Conservation (phyloP, 2,888 invertebrate species). For the Scrobipalpa atriplicella region DNA sequence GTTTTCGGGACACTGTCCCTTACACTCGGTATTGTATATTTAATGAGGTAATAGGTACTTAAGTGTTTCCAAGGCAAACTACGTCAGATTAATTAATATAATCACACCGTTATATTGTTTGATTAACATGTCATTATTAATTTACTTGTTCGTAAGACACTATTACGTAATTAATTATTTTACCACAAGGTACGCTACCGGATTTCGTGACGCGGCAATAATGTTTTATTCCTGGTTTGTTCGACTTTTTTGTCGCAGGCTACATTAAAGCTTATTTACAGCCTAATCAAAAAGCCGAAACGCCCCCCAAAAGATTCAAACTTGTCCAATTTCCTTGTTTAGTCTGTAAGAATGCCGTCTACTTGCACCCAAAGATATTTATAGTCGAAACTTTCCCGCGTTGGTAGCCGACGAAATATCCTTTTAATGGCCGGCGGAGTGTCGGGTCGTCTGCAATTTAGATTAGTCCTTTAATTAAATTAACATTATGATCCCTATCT, state of each 20-base stretch:
- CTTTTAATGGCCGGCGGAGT: constrained; percentile 79
- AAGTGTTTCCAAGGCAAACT: background rate
- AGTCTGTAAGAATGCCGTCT: constrained; percentile 55
- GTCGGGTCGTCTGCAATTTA: constrained; percentile 82
- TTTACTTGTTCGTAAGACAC: background rate
- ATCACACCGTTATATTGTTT: background rate
- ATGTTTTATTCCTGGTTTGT: background rate
- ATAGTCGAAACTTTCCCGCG: constrained; percentile 75
- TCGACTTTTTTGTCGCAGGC: background rate
- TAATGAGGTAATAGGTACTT: background rate
- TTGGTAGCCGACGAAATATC: constrained; percentile 76
- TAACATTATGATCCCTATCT: constrained; percentile 83
- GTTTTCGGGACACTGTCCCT: background rate
- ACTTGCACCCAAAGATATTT: constrained; percentile 74
- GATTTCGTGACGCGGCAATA: too few species aligned
- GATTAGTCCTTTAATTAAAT: constrained; percentile 83
- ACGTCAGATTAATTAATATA: constrained; percentile 1
- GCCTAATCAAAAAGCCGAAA: constrained; percentile 28
- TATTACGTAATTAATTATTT: background rate
- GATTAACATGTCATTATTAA: constrained; percentile 4
- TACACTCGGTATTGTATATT: background rate
- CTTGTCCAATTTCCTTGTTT: constrained; percentile 53
- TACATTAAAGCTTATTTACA: background rate
- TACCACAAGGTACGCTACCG: background rate
- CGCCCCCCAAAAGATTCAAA: constrained; percentile 36